Evolutionary conservation across 2,888 invertebrate species (phyloP), one percentile per base, ranked within the genome.

Genomic region (Hedychridium roseum): DNA sequence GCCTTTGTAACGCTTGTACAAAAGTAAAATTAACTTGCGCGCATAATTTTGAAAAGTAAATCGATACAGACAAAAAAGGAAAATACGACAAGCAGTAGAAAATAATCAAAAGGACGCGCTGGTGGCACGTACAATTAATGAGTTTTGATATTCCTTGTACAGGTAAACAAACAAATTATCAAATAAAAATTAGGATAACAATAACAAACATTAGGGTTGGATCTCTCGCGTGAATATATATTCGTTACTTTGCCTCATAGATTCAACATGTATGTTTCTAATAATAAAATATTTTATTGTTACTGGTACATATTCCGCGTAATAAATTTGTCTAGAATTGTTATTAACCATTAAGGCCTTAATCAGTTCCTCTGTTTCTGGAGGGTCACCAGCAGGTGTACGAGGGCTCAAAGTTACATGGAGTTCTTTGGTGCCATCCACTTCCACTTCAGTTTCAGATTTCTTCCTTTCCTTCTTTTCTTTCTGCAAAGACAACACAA

Each of bases 331-430:
- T 43, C 36, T 48, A 66, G 62, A 66, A 67, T 54, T 60, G 43
- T 40, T 60, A 74, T 70, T 68, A 72, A 82, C 83, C 80, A 82
- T 81, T 54, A 85, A 71, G 50, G 88, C 87, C 81, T 91, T 92
- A 51, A 97, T 89, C 20, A 97, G 83, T 69, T 95, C 94, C 71
- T 97, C 95, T 0, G 96, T 91, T 80, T 97, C 94, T 1, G 94
- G 94, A 1, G 94, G 92, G 73, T 94, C 94, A 1, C 90, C 90
- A 0, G 87, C 87, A 0, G 91, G 91, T 4, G 89, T 86, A 67
- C 86, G 87, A 0, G 92, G 92, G 70, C 92, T 92, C 43, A 91
- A 81, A 14, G 89, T 90, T 2, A 87, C 86, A 68, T 90, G 89
- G 0, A 88, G 85, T 71, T 91, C 91, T 52, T 90, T 86, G 57